Evolutionary conservation across 2,888 invertebrate genomes (phyloP).

Genomic region (Hoplodrina blanda): DNA sequence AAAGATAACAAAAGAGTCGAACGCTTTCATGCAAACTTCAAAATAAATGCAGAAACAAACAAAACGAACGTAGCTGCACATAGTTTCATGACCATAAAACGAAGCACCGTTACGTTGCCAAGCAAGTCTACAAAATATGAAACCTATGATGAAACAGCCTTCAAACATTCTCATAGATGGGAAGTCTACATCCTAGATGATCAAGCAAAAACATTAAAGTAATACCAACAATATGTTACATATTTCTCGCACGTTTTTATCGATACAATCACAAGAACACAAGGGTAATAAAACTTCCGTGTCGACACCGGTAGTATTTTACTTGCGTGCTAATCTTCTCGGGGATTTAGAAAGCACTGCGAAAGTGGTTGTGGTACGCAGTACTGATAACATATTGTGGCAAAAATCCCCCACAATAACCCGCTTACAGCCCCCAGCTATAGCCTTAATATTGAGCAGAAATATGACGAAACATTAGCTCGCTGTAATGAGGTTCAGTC

Average conservation of each 20-base stretch:
- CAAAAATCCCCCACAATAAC: constrained; percentile 81
- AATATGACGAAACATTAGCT: constrained; percentile 61
- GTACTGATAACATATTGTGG: constrained; percentile 80
- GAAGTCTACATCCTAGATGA: constrained; percentile 48
- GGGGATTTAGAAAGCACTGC: constrained; percentile 83
- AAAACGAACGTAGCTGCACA: not conserved
- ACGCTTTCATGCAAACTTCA: constrained; percentile 5
- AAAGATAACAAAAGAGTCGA: no score
- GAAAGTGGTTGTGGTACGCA: constrained; percentile 79
- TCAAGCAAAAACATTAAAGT: constrained; percentile 23
- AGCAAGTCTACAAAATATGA: not conserved
- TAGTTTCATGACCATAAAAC: not conserved
- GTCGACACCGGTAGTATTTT: constrained; percentile 66
- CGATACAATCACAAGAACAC: constrained; percentile 57
- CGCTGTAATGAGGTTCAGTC: constrained; percentile 48
- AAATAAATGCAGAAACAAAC: not conserved
- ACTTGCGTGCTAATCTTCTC: constrained; percentile 79
- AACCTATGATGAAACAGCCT: not conserved
- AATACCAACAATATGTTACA: constrained; percentile 54
- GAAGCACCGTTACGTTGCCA: not conserved
- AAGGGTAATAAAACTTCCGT: constrained; percentile 64
- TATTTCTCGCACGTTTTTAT: constrained; percentile 52
- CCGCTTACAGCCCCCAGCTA: constrained; percentile 72
- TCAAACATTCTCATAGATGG: constrained; percentile 9
- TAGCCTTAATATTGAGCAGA: constrained; percentile 54